These are phyloP conservation scores for Carduelis carduelis DNA, from an alignment of 2,797 vertebrate species.

Conservation along the genomic window DNA sequence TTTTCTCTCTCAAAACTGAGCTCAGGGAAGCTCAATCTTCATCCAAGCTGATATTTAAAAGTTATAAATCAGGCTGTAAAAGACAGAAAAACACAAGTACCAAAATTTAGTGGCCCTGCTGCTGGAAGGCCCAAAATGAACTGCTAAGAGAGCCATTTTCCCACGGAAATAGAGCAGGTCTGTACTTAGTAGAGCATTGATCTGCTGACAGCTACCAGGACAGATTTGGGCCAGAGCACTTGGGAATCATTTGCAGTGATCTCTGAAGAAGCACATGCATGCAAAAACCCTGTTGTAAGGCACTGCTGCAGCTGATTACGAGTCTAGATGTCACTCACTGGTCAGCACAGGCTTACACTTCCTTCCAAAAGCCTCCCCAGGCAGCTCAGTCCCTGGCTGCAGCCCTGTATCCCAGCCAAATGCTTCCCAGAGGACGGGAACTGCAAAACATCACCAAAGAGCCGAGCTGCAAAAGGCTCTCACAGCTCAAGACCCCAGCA, in stretches of 20 bases:
- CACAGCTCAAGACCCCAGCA: not conserved
- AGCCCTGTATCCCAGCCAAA: not conserved
- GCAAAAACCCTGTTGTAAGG: not conserved
- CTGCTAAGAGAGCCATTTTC: conserved; percentile 48
- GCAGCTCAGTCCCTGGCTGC: not conserved
- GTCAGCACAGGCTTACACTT: accelerated
- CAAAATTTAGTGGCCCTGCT: not conserved
- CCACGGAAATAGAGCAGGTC: conserved; percentile 26
- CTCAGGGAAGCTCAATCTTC: conserved; percentile 1
- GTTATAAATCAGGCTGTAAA: not conserved
- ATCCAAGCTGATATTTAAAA: conserved; percentile 17
- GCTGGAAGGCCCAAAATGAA: conserved; percentile 26
- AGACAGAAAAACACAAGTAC: conserved; percentile 37
- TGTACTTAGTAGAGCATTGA: conserved; percentile 47
- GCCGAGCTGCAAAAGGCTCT: not conserved
- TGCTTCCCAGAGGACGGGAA: not conserved
- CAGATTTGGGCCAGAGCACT: conserved; percentile 61
- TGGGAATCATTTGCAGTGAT: conserved; percentile 43
- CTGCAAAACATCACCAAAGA: not conserved
- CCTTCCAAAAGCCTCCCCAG: not conserved
- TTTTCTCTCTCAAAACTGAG: not conserved
- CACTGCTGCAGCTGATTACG: not conserved
- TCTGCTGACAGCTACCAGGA: conserved; percentile 52
- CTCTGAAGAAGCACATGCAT: not conserved
- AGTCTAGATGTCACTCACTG: not conserved